Base-by-base conservation (phyloP, 2,888 invertebrate genomes). In the Aelia acuminata region DNA sequence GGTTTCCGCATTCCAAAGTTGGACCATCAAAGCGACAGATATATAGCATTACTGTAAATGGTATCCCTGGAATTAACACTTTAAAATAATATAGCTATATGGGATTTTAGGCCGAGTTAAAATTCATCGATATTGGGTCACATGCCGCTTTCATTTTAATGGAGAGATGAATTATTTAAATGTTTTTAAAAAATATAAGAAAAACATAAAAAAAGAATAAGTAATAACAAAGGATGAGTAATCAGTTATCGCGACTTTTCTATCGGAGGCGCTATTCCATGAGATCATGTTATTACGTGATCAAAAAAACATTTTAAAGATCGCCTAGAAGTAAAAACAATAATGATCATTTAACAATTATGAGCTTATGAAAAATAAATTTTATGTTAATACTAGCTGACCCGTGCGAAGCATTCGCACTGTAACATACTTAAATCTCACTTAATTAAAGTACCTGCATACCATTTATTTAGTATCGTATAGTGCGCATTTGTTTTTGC, bases 281-380 rank as follows among this genome's bases (percentile, higher is more conserved):
- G 31, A 35, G 63, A 70, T 70, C 31, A 70, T 18, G 22, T 70
- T 18, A 70, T 20, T 70, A 70, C 63, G 63, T 70, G 63, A 70
- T 70, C 31, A 70, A 35, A 31, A 18, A 70, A 35, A 5, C 7
- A 18, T 70, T 1, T n/a, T 35, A 35, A 18, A 35, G 8, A 18
- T 70, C 0, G 35, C 20, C 15, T 35, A 35, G 31, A 15, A 70
- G 5, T 0, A 31, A 18, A 35, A 70, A 35, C 35, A 35, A 31
- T 18, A 22, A 8, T 3, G 18, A 35, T 31, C n/a, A 31, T 18
- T 4, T 13, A 57, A 57, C 26, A 26, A 57, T 7, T 20, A 26
- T 26, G n/a, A 11, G 53, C 53, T n/a, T 26, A 1, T 53, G 22
- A 22, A 20, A 3, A 18, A 18, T 48, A 13, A n/a, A n/a, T n/a